Conservation (phyloP, 2,113 vertebrate genomes). For the Tragelaphus strepsiceros region DNA sequence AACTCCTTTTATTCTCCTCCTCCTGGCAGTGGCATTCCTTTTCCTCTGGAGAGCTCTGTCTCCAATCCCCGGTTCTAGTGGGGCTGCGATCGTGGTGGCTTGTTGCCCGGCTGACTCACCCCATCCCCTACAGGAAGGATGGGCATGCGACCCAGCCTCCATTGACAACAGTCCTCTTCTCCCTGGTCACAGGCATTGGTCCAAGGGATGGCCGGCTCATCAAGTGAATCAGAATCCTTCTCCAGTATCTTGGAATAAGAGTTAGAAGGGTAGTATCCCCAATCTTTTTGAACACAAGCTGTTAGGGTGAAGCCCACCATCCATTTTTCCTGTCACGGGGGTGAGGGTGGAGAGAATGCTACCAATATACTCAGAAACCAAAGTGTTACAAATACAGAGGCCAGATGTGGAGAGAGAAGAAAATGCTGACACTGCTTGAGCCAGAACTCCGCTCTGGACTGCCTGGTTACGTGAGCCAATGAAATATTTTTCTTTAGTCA, state of each 20-base stretch:
- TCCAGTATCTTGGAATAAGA: not conserved
- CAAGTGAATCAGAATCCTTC: not conserved
- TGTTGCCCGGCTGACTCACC: not conserved
- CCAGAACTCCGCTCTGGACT: no score
- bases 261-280: not conserved
- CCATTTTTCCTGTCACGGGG: not conserved
- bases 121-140: not conserved
- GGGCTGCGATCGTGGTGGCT: fast-evolving
- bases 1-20: not conserved
- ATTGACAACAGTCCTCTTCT: not conserved
- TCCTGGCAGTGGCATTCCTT: not conserved
- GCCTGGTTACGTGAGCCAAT: not conserved
- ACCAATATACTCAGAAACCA: not conserved
- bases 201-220: not conserved
- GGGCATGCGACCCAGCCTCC: not conserved
- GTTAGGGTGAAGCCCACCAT: not conserved
- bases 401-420: not conserved
- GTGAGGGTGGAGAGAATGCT: not conserved
- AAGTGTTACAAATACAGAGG: not conserved
- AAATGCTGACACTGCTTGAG: fast-evolving
- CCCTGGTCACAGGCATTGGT: not conserved
- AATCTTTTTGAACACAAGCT: not conserved
- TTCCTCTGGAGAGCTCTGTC: not conserved
- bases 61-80: not conserved
- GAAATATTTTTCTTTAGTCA: not conserved